Percentiles rank a stretch among this genome's conserved stretches.
Conservation (phyloP, 2,113 vertebrate genomes). For the Mesoclemmys tuberculata region DNA sequence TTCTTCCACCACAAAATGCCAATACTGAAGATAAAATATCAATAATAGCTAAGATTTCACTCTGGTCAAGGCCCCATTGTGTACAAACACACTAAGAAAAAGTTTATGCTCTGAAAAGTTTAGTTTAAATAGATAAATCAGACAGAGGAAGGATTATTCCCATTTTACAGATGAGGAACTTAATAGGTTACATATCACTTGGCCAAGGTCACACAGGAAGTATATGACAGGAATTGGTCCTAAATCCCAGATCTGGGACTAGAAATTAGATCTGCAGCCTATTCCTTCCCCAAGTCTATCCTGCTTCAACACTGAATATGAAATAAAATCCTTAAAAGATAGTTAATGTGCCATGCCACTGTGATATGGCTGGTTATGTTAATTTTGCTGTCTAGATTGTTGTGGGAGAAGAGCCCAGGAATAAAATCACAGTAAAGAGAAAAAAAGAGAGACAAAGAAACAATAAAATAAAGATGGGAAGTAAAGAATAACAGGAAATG, state of each 20-base stretch:
- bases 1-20: neutral
- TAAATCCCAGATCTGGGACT: neutral
- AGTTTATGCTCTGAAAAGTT: neutral
- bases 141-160: neutral
- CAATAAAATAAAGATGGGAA: accelerated
- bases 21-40: neutral
- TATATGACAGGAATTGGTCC: neutral
- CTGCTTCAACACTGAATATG: neutral
- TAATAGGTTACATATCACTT: neutral
- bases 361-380: accelerated
- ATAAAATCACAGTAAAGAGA: neutral
- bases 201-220: accelerated
- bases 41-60: neutral
- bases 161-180: neutral
- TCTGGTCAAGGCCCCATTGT: neutral
- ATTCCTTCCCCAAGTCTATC: neutral
- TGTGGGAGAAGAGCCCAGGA: neutral
- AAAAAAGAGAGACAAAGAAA: neutral
- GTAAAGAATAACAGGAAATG: neutral
- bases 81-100: neutral
- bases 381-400: neutral
- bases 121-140: neutral
- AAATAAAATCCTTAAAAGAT: neutral
- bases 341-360: neutral
- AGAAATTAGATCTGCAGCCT: neutral